Conservation (phyloP, 2,113 vertebrate genomes). For the Thermophis baileyi region DNA sequence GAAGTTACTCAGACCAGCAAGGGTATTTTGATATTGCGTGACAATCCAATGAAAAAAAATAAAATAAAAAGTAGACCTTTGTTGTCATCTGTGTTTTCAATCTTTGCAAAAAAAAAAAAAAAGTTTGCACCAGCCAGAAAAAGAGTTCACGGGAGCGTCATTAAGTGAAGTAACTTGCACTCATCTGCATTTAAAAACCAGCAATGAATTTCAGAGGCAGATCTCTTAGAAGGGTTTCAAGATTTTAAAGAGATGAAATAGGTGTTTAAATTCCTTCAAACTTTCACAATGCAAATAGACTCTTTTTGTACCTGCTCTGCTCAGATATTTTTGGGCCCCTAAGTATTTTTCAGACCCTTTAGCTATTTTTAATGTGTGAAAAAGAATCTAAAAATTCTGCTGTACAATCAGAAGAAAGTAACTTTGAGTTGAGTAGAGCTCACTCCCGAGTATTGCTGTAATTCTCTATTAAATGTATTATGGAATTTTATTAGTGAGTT, state of each 20-base stretch:
- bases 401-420: not conserved
- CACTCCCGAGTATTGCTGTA: not conserved
- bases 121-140: not conserved
- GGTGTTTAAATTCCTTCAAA: not conserved
- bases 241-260: not conserved
- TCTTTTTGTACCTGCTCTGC: not conserved
- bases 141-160: not conserved
- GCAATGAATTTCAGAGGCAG: not conserved
- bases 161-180: not conserved
- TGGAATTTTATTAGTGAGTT: not conserved
- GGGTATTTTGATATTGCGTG: constrained; percentile 22
- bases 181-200: not conserved
- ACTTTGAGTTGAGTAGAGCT: not conserved
- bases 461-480: not conserved
- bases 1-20: constrained; percentile 25
- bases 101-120: constrained; percentile 5
- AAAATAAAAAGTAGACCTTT: constrained; percentile 13
- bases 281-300: not conserved
- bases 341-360: not conserved
- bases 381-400: not conserved
- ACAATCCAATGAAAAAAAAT: constrained; percentile 13
- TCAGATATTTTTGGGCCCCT: not conserved
- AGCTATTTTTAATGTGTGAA: not conserved
- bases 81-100: constrained; percentile 4
- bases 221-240: not conserved